Conservation (phyloP, 2,797 vertebrate genomes). For the Chrosomus eos region DNA sequence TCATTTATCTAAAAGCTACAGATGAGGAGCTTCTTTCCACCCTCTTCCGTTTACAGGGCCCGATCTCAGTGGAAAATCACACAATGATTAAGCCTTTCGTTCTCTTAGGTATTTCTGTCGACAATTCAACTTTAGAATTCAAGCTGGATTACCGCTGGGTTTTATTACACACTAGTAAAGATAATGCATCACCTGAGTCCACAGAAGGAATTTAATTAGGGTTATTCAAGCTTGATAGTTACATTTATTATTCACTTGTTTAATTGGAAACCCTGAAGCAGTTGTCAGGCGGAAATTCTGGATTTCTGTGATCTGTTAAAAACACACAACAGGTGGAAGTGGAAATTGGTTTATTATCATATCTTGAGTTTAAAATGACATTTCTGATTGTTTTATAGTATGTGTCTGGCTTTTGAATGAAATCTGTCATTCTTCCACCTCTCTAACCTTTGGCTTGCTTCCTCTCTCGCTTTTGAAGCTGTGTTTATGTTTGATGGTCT, state of each 20-base stretch:
- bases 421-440: not conserved
- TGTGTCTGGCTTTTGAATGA: not conserved
- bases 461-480: not conserved
- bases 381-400: not conserved
- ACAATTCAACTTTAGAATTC: not conserved
- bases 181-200: constrained; percentile 34
- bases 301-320: no score
- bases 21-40: not conserved
- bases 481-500: constrained; percentile 17
- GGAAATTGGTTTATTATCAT: no score
- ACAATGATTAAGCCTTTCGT: constrained; percentile 35
- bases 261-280: no score
- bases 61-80: constrained; percentile 38
- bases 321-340: no score
- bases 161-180: constrained; percentile 32
- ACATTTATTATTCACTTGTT: not conserved
- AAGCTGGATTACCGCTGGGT: constrained; percentile 29
- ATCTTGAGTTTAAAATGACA: no score
- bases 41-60: constrained; percentile 18
- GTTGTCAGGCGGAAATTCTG: no score
- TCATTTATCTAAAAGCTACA: not conserved
- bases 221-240: not conserved
- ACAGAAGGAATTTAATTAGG: constrained; percentile 6
- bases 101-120: constrained; percentile 35
- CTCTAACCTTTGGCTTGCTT: not conserved